Evolutionary conservation across 2,888 invertebrate species (phyloP).

Genomic region (Apeira syringaria): DNA sequence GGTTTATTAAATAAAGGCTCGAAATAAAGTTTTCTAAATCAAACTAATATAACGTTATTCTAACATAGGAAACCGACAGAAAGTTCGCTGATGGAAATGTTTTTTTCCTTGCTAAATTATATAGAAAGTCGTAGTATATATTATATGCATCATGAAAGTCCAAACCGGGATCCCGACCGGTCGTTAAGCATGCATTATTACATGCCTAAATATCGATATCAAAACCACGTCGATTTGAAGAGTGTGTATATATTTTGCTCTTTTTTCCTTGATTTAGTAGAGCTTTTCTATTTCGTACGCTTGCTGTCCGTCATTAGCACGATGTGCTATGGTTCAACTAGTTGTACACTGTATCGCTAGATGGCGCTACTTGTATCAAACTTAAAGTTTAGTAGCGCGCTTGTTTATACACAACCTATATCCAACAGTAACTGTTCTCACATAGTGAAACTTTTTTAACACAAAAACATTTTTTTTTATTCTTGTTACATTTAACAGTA

Average conservation of each 20-base stretch:
- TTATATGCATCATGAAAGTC: conserved; percentile 11
- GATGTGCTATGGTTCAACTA: conserved; percentile 2
- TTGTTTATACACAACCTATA: no score
- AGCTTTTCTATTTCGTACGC: neutral
- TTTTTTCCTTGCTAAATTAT: conserved; percentile 25
- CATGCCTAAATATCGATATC: conserved; percentile 2
- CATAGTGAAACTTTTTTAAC: no score
- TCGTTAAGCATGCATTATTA: conserved; percentile 7
- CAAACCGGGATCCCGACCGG: conserved; percentile 1
- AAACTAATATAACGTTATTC: no score
- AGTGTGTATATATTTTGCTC: neutral
- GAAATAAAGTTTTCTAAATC: no score
- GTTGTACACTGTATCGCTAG: conserved; percentile 13
- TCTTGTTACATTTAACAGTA: no score
- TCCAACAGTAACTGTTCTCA: no score
- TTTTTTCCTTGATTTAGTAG: no score
- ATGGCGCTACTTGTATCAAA: conserved; percentile 32
- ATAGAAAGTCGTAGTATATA: conserved; percentile 19
- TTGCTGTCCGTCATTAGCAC: neutral
- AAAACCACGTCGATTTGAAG: conserved; percentile 8
- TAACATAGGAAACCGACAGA: conserved; percentile 27
- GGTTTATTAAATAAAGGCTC: no score
- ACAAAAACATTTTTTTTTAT: no score
- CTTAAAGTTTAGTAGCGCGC: neutral
- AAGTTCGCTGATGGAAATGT: no score